A percentile compares a stretch with the other conserved stretches of the same genome.
These are phyloP conservation scores for Lycocorax pyrrhopterus DNA, from an alignment of 2,113 vertebrate species.

Conservation along the genomic window DNA sequence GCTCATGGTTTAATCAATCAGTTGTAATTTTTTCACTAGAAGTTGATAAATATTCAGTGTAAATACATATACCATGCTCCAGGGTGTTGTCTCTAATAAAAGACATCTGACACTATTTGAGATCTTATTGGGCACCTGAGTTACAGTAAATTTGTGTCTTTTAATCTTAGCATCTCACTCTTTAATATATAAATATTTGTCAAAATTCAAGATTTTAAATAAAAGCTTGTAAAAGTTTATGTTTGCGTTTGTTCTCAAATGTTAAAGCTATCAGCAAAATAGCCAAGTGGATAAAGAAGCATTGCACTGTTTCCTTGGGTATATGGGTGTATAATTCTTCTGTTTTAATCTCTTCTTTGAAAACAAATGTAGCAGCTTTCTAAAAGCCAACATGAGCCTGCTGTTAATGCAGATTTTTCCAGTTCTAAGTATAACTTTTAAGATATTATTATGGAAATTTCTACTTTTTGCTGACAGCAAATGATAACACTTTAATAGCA, in stretches of 20 bases:
- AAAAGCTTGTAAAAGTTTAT: neutral
- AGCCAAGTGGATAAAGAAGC: neutral
- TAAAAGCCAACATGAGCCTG: neutral
- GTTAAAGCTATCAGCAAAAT: neutral
- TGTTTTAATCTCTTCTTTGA: neutral
- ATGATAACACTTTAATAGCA: neutral
- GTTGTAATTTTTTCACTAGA: neutral
- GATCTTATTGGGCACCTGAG: neutral
- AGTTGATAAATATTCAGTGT: neutral
- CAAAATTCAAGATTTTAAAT: neutral
- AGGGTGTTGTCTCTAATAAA: neutral
- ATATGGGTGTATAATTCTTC: neutral
- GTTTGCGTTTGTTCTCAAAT: neutral
- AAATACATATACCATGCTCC: neutral
- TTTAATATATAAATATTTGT: neutral
- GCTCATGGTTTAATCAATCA: neutral
- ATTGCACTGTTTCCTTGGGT: neutral
- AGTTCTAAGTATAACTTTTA: neutral
- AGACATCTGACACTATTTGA: neutral
- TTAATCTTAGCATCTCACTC: neutral
- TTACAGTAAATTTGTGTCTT: neutral
- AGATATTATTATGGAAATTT: neutral
- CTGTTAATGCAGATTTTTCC: neutral
- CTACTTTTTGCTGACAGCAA: neutral
- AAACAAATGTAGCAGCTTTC: neutral